Base-by-base conservation (phyloP, 2,888 invertebrate species). In the Protonemura montana region DNA sequence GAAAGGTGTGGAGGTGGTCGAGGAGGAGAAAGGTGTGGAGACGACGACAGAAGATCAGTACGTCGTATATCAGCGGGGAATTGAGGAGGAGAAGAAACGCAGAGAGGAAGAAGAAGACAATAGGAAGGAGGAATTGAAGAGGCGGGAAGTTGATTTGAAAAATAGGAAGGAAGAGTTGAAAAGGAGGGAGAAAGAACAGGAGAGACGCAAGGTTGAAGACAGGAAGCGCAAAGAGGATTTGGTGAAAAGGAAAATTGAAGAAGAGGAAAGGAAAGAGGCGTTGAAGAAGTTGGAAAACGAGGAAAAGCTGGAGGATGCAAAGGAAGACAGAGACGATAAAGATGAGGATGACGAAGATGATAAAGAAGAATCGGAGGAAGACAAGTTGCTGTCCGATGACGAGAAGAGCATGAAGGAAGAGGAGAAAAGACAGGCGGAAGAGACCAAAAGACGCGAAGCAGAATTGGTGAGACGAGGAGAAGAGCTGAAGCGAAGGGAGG, bases 11-110 rank as follows among this genome's bases (percentile, higher is more conserved):
- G 30, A 82, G 30, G 16, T 29, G 27, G n/a, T n/a, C 13, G 82
- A 83, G 7, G 26, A 42, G 25, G 41, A 21, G 5, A 59, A 83
- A 26, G 41, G 5, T 10, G 59, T 27, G 26, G 30, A 82, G 30
- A 29, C 76, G 27, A 84, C 84, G 7, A 84, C 84, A 13, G 84
- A 84, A 76, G 84, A 84, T 28, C 84, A 59, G 27, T 26, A 29
- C 2, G 76, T 84, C 1, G 84, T 21, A 2, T 76, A 84, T 76
- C 76, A 84, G 59, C 26, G 84, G 27, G 84, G 76, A 5, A 84
- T 84, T 25, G 84, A 59, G 42, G 84, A 84, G 29, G 84, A 84
- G 59, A 25, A 29, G 84, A 84, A 84, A 28, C 26, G 28, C 6
- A 59, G 84, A 6, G 84, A 84, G 16, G 76, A 76, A 13, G 84